phyloP scores from a whole-genome alignment of 2,888 invertebrate genomes.

The Esperia sulphurella region DNA sequence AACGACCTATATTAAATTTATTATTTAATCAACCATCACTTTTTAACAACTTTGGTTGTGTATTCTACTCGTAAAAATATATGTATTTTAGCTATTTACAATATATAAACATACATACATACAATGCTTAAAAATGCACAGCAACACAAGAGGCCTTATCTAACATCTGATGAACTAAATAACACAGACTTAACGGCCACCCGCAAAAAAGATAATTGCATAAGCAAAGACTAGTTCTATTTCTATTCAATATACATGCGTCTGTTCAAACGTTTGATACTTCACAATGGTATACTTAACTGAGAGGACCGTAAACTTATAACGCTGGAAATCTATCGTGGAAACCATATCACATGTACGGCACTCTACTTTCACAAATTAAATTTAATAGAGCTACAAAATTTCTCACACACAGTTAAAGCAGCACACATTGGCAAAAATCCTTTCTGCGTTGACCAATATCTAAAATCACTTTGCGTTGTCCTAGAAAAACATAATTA shows the following conservation, averaged over 20 bases:
- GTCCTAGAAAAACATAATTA: conserved; percentile 73
- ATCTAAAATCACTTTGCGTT: conserved; percentile 57
- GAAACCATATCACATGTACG: no score
- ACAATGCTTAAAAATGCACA: conserved; percentile 80
- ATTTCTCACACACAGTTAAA: conserved; percentile 18
- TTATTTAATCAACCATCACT: conserved; percentile 79
- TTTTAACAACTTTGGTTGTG: conserved; percentile 81
- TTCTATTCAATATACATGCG: background rate
- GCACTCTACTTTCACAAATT: no score
- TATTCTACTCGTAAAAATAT: conserved; percentile 80
- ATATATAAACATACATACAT: conserved; percentile 80
- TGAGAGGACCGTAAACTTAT: background rate
- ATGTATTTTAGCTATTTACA: conserved; percentile 77
- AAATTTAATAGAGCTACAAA: background rate
- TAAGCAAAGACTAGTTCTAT: conserved; percentile 48
- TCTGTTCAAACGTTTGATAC: background rate
- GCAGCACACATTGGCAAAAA: conserved; percentile 34
- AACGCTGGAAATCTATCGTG: no score
- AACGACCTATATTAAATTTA: conserved; percentile 74
- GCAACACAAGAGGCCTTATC: conserved; percentile 75
- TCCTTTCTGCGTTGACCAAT: conserved; percentile 60
- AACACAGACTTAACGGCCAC: conserved; percentile 73
- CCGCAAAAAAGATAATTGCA: conserved; percentile 57
- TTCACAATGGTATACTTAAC: background rate
- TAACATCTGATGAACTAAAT: conserved; percentile 71